Base-by-base conservation (phyloP, 2,797 vertebrate species). In the Diceros bicornis region DNA sequence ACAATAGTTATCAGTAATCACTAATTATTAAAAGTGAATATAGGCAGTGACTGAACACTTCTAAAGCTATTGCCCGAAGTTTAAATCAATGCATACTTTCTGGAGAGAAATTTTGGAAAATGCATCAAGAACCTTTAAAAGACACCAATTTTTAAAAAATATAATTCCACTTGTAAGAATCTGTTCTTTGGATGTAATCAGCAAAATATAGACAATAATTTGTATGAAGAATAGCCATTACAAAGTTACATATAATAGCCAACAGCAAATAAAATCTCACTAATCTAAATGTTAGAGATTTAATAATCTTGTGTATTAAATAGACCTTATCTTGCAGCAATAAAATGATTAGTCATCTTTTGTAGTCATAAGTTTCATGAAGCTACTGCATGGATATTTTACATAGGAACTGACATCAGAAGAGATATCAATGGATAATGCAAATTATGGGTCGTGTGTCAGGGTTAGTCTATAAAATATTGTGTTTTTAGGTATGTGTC, bases 21-120 rank as follows among this genome's bases (percentile, higher is more conserved):
- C 1, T 61, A 89, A 37, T 89, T 64, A 52, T 88, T 44, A 41
- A 77, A 64, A 89, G 21, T 75, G 14, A 84, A 4, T 91, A 10
- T 37, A 10, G 2, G 2, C 34, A 62, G 16, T 61, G 34, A 23
- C 17, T 37, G 29, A 89, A 71, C 27, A 55, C 25, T 75, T 47
- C 29, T 16, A 61, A 34, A 66, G 4, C 18, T 89, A 66, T 66
- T 34, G 2, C 57, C 12, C 74, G 4, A 59, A 55, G 12, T 47
- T 61, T 87, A 64, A 72, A 87, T 84, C 37, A 92, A 74, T 11
- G 1, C 13, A 89, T 47, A 4, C 57, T 62, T 71, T 75, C 27
- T 29, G 23, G 9, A 87, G 23, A 96, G 17, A 88, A 79, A 64
- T 37, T 93, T 85, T 77, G 3, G 47, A 89, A 91, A 96, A 32